A percentile compares a stretch with the other conserved stretches of the same genome.
Evolutionary conservation across 2,888 invertebrate species (phyloP).

Genomic region (Serrognathus titanus): DNA sequence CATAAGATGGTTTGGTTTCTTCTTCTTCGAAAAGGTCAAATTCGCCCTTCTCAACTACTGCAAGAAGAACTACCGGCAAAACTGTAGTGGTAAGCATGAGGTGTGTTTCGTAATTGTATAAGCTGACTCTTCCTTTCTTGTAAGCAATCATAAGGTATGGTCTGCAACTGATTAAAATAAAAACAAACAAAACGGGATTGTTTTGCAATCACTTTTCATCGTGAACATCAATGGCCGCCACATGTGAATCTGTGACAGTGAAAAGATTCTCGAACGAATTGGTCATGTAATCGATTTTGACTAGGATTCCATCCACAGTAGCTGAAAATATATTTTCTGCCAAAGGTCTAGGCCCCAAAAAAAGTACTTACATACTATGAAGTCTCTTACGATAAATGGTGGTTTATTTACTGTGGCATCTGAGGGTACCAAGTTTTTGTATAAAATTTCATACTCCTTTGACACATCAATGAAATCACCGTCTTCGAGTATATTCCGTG

Average conservation of each 20-base stretch:
- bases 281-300: slow-evolving; percentile 52
- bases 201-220: slow-evolving; percentile 51
- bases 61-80: slow-evolving; percentile 19
- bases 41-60: slow-evolving; percentile 1
- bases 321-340: slow-evolving; percentile 36
- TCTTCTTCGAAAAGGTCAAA: background rate
- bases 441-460: slow-evolving; percentile 36
- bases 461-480: slow-evolving; percentile 26
- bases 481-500: slow-evolving; percentile 12
- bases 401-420: slow-evolving; percentile 52
- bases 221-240: slow-evolving; percentile 51
- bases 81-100: slow-evolving; percentile 25
- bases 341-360: background rate
- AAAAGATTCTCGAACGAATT: slow-evolving; percentile 50
- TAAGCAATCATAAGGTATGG: slow-evolving; percentile 52
- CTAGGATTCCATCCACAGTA: slow-evolving; percentile 50
- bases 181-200: background rate
- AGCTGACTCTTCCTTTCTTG: slow-evolving; percentile 49
- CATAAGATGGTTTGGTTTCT: slow-evolving; percentile 14
- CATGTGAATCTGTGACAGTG: slow-evolving; percentile 45
- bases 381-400: slow-evolving; percentile 55
- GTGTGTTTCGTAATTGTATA: slow-evolving; percentile 48
- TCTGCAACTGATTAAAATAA: slow-evolving; percentile 39
- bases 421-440: slow-evolving; percentile 43
- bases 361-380: slow-evolving; percentile 54